Evolutionary conservation across 2,888 invertebrate species (phyloP).

Genomic region (Hofmannophila pseudospretella): DNA sequence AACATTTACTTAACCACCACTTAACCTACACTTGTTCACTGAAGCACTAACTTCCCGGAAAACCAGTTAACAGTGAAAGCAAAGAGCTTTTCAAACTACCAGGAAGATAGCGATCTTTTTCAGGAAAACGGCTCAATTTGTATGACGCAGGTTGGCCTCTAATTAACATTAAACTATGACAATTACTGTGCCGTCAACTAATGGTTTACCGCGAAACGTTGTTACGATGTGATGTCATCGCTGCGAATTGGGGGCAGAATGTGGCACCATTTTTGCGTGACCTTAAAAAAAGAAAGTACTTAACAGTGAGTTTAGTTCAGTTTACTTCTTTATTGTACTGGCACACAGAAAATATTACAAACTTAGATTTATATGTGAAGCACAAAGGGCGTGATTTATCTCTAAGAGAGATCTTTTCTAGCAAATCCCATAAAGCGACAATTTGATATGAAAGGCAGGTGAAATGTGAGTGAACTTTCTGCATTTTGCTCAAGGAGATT

Average conservation of each 20-base stretch:
- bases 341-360: no score
- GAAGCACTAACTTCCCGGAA: not conserved
- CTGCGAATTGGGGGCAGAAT: conserved; percentile 29
- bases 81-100: not conserved
- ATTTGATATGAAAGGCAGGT: no score
- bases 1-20: no score
- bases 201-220: conserved; percentile 27
- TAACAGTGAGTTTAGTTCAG: no score
- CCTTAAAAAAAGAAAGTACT: conserved; percentile 13
- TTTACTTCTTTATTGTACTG: no score
- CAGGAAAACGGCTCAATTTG: conserved; percentile 1
- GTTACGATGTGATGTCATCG: conserved; percentile 26
- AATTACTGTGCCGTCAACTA: conserved; percentile 22
- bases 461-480: no score
- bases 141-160: not conserved
- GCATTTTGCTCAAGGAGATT: no score
- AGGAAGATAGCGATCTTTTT: conserved; percentile 3
- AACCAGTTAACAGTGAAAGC: not conserved
- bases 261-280: conserved; percentile 35
- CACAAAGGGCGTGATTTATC: no score
- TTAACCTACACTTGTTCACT: not conserved
- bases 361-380: no score
- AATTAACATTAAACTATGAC: conserved; percentile 16
- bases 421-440: no score
- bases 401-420: no score